These are phyloP conservation scores for Tyrannus savana DNA, from an alignment of 2,113 vertebrate genomes.

Conservation along the genomic window DNA sequence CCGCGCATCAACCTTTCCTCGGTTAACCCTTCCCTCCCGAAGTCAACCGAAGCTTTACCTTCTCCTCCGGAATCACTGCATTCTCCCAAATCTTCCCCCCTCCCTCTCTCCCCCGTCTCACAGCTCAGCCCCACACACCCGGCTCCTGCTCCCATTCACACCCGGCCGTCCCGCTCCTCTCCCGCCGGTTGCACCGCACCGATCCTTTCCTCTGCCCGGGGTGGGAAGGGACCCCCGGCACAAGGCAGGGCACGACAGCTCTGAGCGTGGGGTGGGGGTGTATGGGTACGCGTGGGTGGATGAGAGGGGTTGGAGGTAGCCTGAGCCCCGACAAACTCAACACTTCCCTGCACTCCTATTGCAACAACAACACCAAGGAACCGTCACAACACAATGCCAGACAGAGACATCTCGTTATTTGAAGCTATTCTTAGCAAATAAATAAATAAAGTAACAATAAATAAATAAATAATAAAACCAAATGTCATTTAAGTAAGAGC, in stretches of 20 bases:
- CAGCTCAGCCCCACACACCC: neutral
- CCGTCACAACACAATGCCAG: neutral
- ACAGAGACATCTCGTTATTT: neutral
- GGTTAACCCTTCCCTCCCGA: neutral
- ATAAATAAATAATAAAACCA: constrained; percentile 28
- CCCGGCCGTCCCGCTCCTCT: neutral
- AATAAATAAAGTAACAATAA: neutral
- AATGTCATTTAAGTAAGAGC: constrained; percentile 39
- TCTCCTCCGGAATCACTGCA: neutral
- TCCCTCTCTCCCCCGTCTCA: neutral
- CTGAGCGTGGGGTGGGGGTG: fast-evolving
- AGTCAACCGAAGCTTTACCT: neutral
- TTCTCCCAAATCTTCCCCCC: neutral
- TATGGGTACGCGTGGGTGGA: fast-evolving
- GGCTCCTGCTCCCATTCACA: neutral
- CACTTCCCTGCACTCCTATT: too few relatives aligned
- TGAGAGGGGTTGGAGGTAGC: neutral
- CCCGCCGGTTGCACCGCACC: neutral
- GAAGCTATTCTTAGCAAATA: neutral
- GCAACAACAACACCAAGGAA: neutral
- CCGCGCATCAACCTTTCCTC: neutral
- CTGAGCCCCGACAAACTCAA: neutral
- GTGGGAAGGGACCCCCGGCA: neutral
- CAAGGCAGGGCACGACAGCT: fast-evolving
- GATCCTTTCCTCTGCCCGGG: fast-evolving